Conservation (phyloP, 1,140 invertebrate genomes). For the Drosophila miranda region DNA sequence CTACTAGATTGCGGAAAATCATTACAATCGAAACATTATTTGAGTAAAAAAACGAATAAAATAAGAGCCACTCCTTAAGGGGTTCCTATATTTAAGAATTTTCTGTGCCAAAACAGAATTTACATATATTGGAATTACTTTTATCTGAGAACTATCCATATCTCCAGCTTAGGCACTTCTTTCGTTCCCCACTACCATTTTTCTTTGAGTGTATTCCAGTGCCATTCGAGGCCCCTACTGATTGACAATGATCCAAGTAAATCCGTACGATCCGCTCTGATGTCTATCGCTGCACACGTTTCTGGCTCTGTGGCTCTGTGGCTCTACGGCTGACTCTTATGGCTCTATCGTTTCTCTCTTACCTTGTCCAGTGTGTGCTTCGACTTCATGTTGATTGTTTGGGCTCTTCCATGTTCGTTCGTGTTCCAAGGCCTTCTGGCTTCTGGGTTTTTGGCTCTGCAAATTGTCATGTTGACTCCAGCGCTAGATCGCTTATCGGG, state of each 20-base stretch:
- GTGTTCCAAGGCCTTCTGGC: conserved; percentile 44
- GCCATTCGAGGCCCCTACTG: conserved; percentile 25
- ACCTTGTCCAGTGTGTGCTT: conserved; percentile 18
- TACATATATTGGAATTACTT: no score
- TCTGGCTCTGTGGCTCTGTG: conserved; percentile 19
- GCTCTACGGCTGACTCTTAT: not conserved
- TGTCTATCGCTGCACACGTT: conserved; percentile 68
- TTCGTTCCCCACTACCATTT: no score
- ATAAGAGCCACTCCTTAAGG: no score
- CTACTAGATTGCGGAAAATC: no score
- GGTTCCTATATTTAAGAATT: no score
- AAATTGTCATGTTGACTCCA: conserved; percentile 68
- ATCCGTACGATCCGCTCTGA: conserved; percentile 48
- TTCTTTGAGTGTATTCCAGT: no score
- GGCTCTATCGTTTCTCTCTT: conserved; percentile 14
- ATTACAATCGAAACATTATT: no score
- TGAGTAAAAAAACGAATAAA: no score
- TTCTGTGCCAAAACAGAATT: no score
- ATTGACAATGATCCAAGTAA: conserved; percentile 67
- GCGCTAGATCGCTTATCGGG: conserved; percentile 57
- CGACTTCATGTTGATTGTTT: conserved; percentile 40
- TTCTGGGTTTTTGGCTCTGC: conserved; percentile 25
- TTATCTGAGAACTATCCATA: no score
- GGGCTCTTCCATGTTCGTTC: conserved; percentile 52
- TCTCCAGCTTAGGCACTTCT: no score